Evolutionary conservation across 2,113 vertebrate species (phyloP).

Genomic region (Lepidiolamprologus cunningtoni): DNA sequence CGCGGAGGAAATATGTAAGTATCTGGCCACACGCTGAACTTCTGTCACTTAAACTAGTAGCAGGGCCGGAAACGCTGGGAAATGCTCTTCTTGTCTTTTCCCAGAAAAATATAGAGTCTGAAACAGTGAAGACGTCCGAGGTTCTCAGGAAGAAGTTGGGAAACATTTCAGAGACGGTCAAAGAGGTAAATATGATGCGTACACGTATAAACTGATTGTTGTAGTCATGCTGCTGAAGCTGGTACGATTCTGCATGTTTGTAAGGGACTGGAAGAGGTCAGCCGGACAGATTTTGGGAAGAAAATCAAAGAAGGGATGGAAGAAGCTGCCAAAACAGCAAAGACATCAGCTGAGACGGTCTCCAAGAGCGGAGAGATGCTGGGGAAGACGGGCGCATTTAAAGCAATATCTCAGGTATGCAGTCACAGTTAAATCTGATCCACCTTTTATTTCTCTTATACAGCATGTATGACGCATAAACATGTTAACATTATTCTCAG

Average conservation of each 20-base stretch:
- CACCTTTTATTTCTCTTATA: background rate
- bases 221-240: background rate
- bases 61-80: background rate
- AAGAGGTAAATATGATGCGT: conserved; percentile 74
- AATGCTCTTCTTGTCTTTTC: background rate
- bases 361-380: conserved; percentile 85
- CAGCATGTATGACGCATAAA: background rate
- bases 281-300: conserved; percentile 83
- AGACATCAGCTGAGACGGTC: conserved; percentile 84
- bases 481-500: background rate
- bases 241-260: background rate
- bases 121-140: conserved; percentile 88
- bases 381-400: conserved; percentile 85
- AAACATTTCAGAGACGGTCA: conserved; percentile 82
- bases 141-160: conserved; percentile 86
- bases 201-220: background rate
- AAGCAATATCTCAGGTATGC: conserved; percentile 84
- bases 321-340: conserved; percentile 86
- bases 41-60: background rate
- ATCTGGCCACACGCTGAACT: background rate
- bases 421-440: background rate
- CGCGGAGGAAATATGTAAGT: conserved; percentile 91
- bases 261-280: conserved; percentile 89
- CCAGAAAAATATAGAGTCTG: conserved; percentile 94
- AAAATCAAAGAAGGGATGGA: conserved; percentile 91